phyloP scores from a whole-genome alignment of 2,888 invertebrate genomes.

The Mechanitis messenoides region DNA sequence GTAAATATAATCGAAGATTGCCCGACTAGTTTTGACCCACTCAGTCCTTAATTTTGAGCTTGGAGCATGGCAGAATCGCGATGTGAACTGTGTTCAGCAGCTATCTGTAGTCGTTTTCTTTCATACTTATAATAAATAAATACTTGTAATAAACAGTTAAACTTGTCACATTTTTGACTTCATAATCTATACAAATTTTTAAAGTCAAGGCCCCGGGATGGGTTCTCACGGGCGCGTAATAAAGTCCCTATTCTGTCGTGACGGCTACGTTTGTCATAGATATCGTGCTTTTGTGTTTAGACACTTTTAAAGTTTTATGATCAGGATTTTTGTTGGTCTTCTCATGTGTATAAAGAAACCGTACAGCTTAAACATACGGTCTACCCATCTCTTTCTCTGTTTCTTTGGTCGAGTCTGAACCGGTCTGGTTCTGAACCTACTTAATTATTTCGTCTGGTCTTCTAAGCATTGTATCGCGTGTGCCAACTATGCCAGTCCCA shows the following conservation, averaged over 20 bases:
- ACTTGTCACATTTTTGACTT: neutral
- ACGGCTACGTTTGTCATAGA: slow-evolving; percentile 18
- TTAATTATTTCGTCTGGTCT: neutral
- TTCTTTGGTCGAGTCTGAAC: neutral
- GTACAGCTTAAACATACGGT: neutral
- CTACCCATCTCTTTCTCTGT: neutral
- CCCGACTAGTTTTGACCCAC: no score
- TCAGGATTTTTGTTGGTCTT: neutral
- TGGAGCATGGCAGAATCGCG: no score
- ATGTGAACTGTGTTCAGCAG: no score
- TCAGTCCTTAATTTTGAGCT: no score
- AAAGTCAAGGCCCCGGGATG: slow-evolving; percentile 32
- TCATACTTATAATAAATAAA: no score
- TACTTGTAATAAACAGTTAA: neutral
- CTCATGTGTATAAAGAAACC: neutral
- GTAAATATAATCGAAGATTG: no score
- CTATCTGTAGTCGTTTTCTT: no score
- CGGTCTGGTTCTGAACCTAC: neutral
- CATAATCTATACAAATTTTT: neutral
- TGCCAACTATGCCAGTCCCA: slow-evolving; percentile 22
- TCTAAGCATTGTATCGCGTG: slow-evolving; percentile 7
- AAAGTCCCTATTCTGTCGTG: slow-evolving; percentile 26
- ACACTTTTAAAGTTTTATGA: neutral
- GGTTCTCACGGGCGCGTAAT: slow-evolving; percentile 37
- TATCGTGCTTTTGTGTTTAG: slow-evolving; percentile 2